These are phyloP conservation scores for Tuberolachnus salignus DNA, from an alignment of 2,888 invertebrate genomes.

Conservation along the genomic window DNA sequence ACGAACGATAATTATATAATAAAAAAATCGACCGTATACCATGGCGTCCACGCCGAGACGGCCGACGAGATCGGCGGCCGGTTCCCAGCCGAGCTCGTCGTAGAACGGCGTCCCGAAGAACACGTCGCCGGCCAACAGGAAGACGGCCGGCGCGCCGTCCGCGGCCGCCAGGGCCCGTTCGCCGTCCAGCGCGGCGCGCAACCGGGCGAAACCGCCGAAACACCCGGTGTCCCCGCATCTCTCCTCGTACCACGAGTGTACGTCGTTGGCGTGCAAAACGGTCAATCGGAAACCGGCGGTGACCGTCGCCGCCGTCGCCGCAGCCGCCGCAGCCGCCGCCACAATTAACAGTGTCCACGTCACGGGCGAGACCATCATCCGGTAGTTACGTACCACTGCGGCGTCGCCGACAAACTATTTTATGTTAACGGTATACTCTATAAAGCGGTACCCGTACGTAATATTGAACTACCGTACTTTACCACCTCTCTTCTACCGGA, in stretches of 20 bases:
- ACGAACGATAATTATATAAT: no score
- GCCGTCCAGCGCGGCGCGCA: slow-evolving; percentile 62
- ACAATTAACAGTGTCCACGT: background rate
- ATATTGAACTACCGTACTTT: no score
- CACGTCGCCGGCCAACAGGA: slow-evolving; percentile 91
- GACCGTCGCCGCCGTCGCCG: slow-evolving; percentile 1
- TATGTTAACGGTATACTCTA: no score
- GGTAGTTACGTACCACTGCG: no score
- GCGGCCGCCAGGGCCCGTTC: slow-evolving; percentile 65
- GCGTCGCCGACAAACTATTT: no score
- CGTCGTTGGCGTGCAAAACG: slow-evolving; percentile 88
- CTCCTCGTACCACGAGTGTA: slow-evolving; percentile 74
- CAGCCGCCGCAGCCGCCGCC: background rate
- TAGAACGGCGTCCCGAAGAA: slow-evolving; percentile 91
- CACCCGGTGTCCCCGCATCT: slow-evolving; percentile 72
- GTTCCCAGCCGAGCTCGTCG: slow-evolving; percentile 79
- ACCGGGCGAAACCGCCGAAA: slow-evolving; percentile 63
- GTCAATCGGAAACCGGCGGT: slow-evolving; percentile 68
- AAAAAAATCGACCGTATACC: slow-evolving; percentile 71
- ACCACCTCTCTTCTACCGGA: no score
- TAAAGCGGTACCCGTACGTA: no score
- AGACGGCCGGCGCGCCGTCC: slow-evolving; percentile 72
- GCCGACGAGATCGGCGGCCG: slow-evolving; percentile 80
- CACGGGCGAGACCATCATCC: background rate
- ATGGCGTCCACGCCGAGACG: slow-evolving; percentile 81